A percentile compares a stretch with the other conserved stretches of the same genome.
phyloP scores from a whole-genome alignment of 2,797 vertebrate species.

The Ctenopoma multispine region DNA sequence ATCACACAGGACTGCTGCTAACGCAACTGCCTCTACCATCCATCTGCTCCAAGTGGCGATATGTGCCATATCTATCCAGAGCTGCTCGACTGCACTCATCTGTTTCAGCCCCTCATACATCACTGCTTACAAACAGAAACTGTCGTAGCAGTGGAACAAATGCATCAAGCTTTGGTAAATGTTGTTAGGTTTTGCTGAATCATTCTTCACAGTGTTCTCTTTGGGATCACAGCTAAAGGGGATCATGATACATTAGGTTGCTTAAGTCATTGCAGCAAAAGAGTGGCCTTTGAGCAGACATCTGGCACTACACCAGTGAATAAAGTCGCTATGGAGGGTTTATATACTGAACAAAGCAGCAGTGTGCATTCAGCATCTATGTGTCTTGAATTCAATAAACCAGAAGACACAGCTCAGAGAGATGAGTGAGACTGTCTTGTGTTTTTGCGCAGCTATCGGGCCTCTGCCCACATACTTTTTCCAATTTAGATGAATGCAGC shows the following conservation, averaged over 20 bases:
- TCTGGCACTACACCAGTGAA: slow-evolving; percentile 55
- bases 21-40: slow-evolving; percentile 52
- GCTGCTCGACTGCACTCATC: slow-evolving; percentile 52
- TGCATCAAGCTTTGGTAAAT: slow-evolving; percentile 45
- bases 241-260: slow-evolving; percentile 13
- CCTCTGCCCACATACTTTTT: slow-evolving; percentile 76
- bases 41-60: slow-evolving; percentile 66
- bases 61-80: slow-evolving; percentile 73
- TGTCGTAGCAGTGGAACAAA: slow-evolving; percentile 52
- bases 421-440: slow-evolving; percentile 64
- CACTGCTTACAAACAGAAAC: slow-evolving; percentile 67
- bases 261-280: slow-evolving; percentile 27
- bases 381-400: slow-evolving; percentile 45
- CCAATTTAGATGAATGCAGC: slow-evolving; percentile 81
- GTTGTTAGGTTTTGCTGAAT: slow-evolving; percentile 66
- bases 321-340: slow-evolving; percentile 64
- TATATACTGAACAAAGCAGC: slow-evolving; percentile 70
- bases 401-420: slow-evolving; percentile 40
- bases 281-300: slow-evolving; percentile 17
- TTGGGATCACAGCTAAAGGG: slow-evolving; percentile 2
- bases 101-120: slow-evolving; percentile 57
- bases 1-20: slow-evolving; percentile 73
- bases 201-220: slow-evolving; percentile 51
- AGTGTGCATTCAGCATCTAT: slow-evolving; percentile 54
- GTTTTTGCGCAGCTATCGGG: slow-evolving; percentile 72